A percentile compares a stretch with the other conserved stretches of the same genome.
phyloP scores from a whole-genome alignment of 2,797 vertebrate genomes.

The Tympanoctomys barrerae region DNA sequence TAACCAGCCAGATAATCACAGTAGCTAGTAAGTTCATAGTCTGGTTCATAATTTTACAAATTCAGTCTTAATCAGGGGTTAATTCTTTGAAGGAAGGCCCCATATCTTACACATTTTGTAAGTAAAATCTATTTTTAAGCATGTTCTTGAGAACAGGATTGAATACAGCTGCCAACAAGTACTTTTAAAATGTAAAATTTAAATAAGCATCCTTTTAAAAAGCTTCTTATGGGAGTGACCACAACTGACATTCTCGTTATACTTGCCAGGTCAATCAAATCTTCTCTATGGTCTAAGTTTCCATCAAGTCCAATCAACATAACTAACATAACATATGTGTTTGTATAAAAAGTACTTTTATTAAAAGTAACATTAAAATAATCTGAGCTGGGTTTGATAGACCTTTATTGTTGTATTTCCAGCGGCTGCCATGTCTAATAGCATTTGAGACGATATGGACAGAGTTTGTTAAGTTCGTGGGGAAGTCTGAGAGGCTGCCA shows the following conservation, averaged over 20 bases:
- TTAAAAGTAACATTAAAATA: constrained; percentile 37
- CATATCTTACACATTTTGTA: background rate
- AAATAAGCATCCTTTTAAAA: constrained; percentile 18
- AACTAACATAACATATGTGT: background rate
- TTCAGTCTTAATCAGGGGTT: background rate
- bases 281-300: background rate
- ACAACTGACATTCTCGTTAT: background rate
- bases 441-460: background rate
- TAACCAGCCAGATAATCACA: background rate
- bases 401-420: background rate
- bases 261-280: background rate
- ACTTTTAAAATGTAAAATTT: constrained; percentile 1
- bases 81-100: constrained; percentile 17
- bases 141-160: constrained; percentile 48
- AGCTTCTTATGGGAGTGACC: background rate
- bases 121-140: constrained; percentile 14
- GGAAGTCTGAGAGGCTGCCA: background rate
- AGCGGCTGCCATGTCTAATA: background rate
- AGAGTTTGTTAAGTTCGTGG: constrained; percentile 39
- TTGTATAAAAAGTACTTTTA: background rate
- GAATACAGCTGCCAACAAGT: constrained; percentile 9
- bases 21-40: background rate
- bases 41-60: background rate
- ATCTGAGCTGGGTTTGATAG: background rate
- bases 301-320: background rate